Base-by-base conservation (phyloP, 1,140 invertebrate genomes). In the Drosophila erecta region DNA sequence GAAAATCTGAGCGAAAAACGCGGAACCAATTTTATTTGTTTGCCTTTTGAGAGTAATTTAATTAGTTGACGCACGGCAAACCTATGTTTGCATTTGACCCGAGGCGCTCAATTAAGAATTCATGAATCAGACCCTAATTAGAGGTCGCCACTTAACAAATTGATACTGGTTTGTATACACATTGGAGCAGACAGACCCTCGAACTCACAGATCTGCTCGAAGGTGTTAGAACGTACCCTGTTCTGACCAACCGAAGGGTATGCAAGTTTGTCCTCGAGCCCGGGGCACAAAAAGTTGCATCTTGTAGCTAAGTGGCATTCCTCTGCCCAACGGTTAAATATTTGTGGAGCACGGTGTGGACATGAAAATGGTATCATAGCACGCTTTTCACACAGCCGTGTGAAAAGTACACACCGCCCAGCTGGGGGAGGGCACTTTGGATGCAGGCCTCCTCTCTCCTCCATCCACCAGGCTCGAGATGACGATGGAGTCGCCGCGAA, bases 361-460 rank as follows among this genome's bases (percentile, higher is more conserved):
- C 49, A 76, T 60, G 55, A 59, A 69, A 67, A 86, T 76, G 46
- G 51, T 80, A 74, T 71, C 76, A 38, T 66, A 85, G 81, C 81
- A 85, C 81, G 81, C 81, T 85, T 85, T 85, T 85, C 81, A 85
- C 81, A 85, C 56, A 49, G 49, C 50, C 77, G 77, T 86, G 81
- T 81, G 81, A 85, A 85, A 81, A 65, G 79, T 58, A 83, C 35
- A 83, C 80, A 83, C 10, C 27, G 30, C 38, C n/a, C 44, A 58
- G 43, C 22, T 10, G 50, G 22, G 33, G 56, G 46, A 44, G 46
- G 38, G 41, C 35, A 56, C n/a, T 33, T 24, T 15, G 10, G 33
- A 30, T 30, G 27, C 27, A 30, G 7, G 2, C 27, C 27, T 2
- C 27, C 1, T 6, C 27, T 30, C 27, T 1, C 27, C 27, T 10